Base-by-base conservation (phyloP, 2,888 invertebrate genomes). In the Cecidostiba fungosa region DNA sequence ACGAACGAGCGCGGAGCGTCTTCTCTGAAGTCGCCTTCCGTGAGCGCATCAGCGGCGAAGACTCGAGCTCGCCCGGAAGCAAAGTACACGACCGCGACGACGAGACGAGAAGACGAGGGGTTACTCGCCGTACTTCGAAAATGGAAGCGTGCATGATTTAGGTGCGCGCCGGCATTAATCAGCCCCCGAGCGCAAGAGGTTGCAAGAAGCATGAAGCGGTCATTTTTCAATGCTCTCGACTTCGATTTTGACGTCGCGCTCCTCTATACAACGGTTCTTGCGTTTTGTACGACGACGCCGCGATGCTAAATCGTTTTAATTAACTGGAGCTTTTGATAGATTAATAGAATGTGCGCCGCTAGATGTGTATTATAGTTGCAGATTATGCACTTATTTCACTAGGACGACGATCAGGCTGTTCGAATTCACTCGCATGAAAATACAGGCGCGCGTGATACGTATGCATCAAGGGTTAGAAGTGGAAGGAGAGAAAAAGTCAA, bases 141-240 rank as follows among this genome's bases (percentile, higher is more conserved):
- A 73, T 43, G 26, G 39, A 43, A 47, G 14, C 32, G 32, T 19
- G 36, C 47, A 39, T 80, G 80, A 84, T 84, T 70, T 80, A 84
- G 80, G 23, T 70, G 79, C 70, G 50, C 76, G 69, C 36, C 54
- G 14, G 54, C 69, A 77, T 84, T 84, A 80, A 77, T 84, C 84
- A 84, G 59, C 23, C 43, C 50, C 50, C 26, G 59, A 36, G 29
- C 66, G 69, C 16, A 3, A 12, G 23, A 19, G 72, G 16, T 43
- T 26, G 73, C 2, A 23, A 43, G 26, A 47, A 43, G 50, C 32
- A 47, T 14, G 74, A 16, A 23, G 23, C 59, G 19, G 3, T 54
- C 76, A 54, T 54, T 77, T 77, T 92, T 91, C 90, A 91, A 59
- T n/a, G 90, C 89, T 89, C 90, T 91, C 91, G 90, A 92, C 91